Evolutionary conservation across 2,113 vertebrate species (phyloP).

Genomic region (Psittacus erithacus): DNA sequence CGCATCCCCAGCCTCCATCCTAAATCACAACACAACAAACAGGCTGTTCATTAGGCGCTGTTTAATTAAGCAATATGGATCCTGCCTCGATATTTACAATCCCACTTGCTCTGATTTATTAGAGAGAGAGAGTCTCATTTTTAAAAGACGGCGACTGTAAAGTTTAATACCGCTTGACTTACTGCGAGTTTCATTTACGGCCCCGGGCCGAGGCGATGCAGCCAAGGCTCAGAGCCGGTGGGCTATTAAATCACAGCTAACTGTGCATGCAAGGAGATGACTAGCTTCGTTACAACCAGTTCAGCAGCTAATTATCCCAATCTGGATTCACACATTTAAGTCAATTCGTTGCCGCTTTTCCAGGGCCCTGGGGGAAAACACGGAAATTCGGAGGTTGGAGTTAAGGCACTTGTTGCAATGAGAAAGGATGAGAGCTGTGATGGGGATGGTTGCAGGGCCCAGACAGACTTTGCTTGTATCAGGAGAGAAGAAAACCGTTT

Average conservation of each 20-base stretch:
- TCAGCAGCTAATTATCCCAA: constrained; percentile 53
- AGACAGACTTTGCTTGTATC: accelerated
- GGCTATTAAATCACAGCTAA: constrained; percentile 70
- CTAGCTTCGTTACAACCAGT: constrained; percentile 33
- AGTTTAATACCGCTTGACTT: constrained; percentile 74
- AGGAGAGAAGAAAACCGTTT: background rate
- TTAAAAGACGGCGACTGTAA: constrained; percentile 55
- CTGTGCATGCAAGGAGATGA: constrained; percentile 40
- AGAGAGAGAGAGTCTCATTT: background rate
- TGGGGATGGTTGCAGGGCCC: accelerated
- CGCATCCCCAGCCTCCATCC: background rate
- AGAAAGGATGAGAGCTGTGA: accelerated
- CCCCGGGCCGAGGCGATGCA: constrained; percentile 7
- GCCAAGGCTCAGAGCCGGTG: background rate
- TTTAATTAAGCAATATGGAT: constrained; percentile 77
- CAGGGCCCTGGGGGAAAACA: background rate
- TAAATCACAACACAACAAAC: constrained; percentile 70
- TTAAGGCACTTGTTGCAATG: accelerated
- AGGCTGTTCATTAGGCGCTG: constrained; percentile 61
- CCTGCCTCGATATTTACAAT: constrained; percentile 71
- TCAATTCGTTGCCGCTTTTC: background rate
- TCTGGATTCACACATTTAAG: constrained; percentile 16
- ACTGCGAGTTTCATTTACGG: constrained; percentile 43
- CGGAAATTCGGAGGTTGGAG: accelerated
- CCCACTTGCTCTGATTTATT: constrained; percentile 66